Base-by-base conservation (phyloP, 2,797 vertebrate species). In the Labeo calbasu region DNA sequence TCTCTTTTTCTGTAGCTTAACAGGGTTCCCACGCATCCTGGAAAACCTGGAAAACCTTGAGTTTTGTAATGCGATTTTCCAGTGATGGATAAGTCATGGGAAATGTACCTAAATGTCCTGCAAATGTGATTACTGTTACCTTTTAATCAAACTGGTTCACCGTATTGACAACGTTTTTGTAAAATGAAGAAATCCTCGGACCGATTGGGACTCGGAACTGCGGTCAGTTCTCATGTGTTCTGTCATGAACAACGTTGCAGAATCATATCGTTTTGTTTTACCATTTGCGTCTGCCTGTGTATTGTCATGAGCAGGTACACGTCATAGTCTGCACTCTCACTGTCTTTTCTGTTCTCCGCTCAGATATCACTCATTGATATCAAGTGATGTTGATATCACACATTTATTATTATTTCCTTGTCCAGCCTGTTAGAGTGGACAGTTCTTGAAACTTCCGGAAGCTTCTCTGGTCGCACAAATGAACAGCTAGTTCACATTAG, bases 11-110 rank as follows among this genome's bases (percentile, higher is more conserved):
- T 72, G 50, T 84, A 77, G 75, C 73, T 76, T 83, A 76, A 83
- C 75, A 70, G 81, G 81, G 82, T 84, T 84, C 82, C 75, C 75
- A 84, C 53, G 66, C 82, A 69, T 84, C 75, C 53, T 78, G 82
- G 82, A 78, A 71, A 76, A 85, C 55, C 61, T 85, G 61, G 70
- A 76, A 81, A 69, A 76, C 53, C 23, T 79, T 43, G 77, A 72
- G 66, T 68, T 80, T 73, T 72, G 46, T 53, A 25, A 80, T 51
- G n/a, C 36, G 19, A 70, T 65, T 77, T 57, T 59, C 68, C 63
- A 81, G 46, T 77, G 70, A 51, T 32, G 57, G 51, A 73, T 48
- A 81, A n/a, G 23, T 48, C 53, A 3, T 63, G 71, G 71, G n/a
- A 75, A 66, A 21, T 51, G 7, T 46, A 9, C n/a, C 15, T 3